A percentile compares a stretch with the other conserved stretches of the same genome.
Evolutionary conservation across 2,113 vertebrate species (phyloP).

Genomic region (Boleophthalmus pectinirostris): DNA sequence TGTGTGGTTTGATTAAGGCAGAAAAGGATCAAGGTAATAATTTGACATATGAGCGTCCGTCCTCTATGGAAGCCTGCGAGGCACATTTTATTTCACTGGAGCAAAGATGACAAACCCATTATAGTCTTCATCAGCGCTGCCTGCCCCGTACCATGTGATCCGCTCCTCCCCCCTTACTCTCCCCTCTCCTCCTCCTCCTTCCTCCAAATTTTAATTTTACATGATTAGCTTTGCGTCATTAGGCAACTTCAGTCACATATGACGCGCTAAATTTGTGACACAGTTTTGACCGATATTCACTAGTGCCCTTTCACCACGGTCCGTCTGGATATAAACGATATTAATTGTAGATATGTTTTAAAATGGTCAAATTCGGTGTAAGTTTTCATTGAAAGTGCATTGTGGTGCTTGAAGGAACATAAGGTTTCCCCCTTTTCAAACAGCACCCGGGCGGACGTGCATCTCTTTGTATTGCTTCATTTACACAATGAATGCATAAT

Average conservation of each 20-base stretch:
- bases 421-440: constrained; percentile 75
- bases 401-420: constrained; percentile 62
- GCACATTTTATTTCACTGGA: constrained; percentile 94
- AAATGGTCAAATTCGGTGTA: background rate
- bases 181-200: constrained; percentile 73
- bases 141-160: constrained; percentile 93
- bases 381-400: constrained; percentile 32
- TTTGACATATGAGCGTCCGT: constrained; percentile 77
- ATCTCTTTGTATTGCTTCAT: constrained; percentile 91
- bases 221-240: constrained; percentile 99
- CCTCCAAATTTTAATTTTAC: constrained; percentile 98
- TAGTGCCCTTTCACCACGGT: constrained; percentile 32
- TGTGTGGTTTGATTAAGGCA: constrained; percentile 90
- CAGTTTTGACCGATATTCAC: constrained; percentile 90
- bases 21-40: constrained; percentile 79
- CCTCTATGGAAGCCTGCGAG: constrained; percentile 86
- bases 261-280: constrained; percentile 86
- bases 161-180: constrained; percentile 78
- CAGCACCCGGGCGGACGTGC: constrained; percentile 75
- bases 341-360: background rate
- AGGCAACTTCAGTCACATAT: constrained; percentile 91
- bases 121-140: constrained; percentile 88
- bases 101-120: constrained; percentile 87
- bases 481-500: constrained; percentile 90
- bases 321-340: background rate